Evolutionary conservation across 2,113 vertebrate genomes (phyloP).

Genomic region (Xiphophorus hellerii): DNA sequence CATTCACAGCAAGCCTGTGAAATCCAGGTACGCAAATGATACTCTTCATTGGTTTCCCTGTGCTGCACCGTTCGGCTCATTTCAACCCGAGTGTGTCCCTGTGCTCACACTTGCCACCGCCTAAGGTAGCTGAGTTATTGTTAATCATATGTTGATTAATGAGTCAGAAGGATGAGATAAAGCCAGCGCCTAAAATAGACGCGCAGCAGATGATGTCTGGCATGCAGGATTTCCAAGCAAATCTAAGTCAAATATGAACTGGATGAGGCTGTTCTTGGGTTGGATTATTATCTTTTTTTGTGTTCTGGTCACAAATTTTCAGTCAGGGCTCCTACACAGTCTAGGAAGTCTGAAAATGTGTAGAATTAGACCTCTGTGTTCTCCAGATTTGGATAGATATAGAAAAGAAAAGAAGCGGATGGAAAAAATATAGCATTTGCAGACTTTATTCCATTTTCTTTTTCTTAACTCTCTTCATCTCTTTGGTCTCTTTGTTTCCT

Average conservation of each 20-base stretch:
- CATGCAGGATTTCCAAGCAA: constrained; percentile 32
- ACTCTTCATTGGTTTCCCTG: not conserved
- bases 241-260: constrained; percentile 35
- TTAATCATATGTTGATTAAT: not conserved
- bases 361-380: not conserved
- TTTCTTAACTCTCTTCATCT: not conserved
- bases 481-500: not conserved
- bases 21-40: constrained; percentile 84
- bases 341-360: not conserved
- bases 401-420: not conserved
- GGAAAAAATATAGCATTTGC: not conserved
- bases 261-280: not conserved
- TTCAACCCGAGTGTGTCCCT: not conserved
- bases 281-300: not conserved
- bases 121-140: not conserved
- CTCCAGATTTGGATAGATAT: not conserved
- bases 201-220: constrained; percentile 12
- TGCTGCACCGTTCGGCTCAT: not conserved
- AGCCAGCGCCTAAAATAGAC: constrained; percentile 13
- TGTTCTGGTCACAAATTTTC: not conserved
- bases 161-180: constrained; percentile 10
- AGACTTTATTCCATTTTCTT: not conserved
- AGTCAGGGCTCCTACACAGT: not conserved
- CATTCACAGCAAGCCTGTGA: constrained; percentile 93
- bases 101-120: not conserved